Conservation (phyloP, 2,888 invertebrate genomes). For the Colostygia pectinataria region DNA sequence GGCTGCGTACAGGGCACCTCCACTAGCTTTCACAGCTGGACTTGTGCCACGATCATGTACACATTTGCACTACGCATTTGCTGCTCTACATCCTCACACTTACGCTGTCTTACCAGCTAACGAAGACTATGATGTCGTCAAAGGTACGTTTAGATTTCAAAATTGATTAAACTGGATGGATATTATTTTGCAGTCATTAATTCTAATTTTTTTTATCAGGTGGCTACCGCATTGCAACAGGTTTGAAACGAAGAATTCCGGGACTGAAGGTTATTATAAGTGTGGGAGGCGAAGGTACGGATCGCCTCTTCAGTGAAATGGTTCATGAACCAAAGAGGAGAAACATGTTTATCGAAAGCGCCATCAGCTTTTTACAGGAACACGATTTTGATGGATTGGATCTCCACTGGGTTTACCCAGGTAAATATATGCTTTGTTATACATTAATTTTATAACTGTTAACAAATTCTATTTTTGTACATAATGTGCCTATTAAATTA, state of each 20-base stretch:
- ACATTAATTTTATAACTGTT: no score
- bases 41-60: slow-evolving; percentile 87
- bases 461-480: no score
- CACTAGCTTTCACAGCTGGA: slow-evolving; percentile 85
- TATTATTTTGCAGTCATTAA: not conserved
- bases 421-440: slow-evolving; percentile 48
- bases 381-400: slow-evolving; percentile 92
- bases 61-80: slow-evolving; percentile 89
- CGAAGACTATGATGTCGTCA: slow-evolving; percentile 87
- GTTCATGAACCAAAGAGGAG: slow-evolving; percentile 81
- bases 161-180: not conserved
- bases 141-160: slow-evolving; percentile 72
- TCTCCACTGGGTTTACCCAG: slow-evolving; percentile 90
- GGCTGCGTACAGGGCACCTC: slow-evolving; percentile 86
- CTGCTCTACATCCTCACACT: slow-evolving; percentile 86
- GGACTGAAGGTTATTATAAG: slow-evolving; percentile 88
- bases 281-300: slow-evolving; percentile 87
- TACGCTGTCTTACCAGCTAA: slow-evolving; percentile 85
- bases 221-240: slow-evolving; percentile 87
- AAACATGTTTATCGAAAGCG: slow-evolving; percentile 84
- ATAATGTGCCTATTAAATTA: no score
- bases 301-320: slow-evolving; percentile 84
- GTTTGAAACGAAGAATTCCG: slow-evolving; percentile 86
- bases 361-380: slow-evolving; percentile 84
- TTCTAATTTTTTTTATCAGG: slow-evolving; percentile 63